Percentiles rank a stretch among this genome's conserved stretches.
Conservation (phyloP, 2,888 invertebrate species). For the Leptinotarsa peninsularis region DNA sequence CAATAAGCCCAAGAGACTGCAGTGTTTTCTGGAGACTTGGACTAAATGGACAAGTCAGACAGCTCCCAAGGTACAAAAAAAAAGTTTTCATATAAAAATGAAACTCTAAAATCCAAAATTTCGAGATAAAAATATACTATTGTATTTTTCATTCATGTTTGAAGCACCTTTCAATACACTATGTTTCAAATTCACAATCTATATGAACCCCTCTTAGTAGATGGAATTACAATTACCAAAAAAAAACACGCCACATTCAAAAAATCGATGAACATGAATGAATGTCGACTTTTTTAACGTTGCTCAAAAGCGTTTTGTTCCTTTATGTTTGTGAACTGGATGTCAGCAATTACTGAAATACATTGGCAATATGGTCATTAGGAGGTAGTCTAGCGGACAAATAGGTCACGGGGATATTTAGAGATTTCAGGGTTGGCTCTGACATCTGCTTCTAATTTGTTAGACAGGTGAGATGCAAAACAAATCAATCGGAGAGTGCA, state of each 20-base stretch:
- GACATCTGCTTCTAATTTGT: slow-evolving; percentile 36
- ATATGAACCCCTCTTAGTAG: neutral
- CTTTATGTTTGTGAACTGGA: slow-evolving; percentile 16
- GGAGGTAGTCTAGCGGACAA: slow-evolving; percentile 27
- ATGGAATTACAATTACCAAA: neutral
- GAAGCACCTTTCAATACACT: too few species aligned
- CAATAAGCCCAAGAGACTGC: too few species aligned
- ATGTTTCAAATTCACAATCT: too few species aligned
- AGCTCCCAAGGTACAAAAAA: too few species aligned
- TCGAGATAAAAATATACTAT: too few species aligned
- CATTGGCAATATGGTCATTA: slow-evolving; percentile 14
- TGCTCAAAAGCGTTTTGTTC: neutral
- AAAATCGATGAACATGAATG: neutral
- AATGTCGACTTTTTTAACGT: neutral
- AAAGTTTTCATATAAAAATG: too few species aligned
- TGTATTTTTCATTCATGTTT: too few species aligned
- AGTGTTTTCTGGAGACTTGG: too few species aligned
- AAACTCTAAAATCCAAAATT: too few species aligned
- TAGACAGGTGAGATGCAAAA: slow-evolving; percentile 30
- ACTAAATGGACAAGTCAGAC: too few species aligned
- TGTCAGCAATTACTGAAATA: slow-evolving; percentile 16
- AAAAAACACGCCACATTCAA: neutral
- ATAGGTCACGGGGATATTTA: slow-evolving; percentile 28
- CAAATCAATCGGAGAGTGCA: slow-evolving; percentile 18
- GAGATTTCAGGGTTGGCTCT: slow-evolving; percentile 20